Evolutionary conservation across 2,797 vertebrate genomes (phyloP).

Genomic region (Lepus oiostolus): DNA sequence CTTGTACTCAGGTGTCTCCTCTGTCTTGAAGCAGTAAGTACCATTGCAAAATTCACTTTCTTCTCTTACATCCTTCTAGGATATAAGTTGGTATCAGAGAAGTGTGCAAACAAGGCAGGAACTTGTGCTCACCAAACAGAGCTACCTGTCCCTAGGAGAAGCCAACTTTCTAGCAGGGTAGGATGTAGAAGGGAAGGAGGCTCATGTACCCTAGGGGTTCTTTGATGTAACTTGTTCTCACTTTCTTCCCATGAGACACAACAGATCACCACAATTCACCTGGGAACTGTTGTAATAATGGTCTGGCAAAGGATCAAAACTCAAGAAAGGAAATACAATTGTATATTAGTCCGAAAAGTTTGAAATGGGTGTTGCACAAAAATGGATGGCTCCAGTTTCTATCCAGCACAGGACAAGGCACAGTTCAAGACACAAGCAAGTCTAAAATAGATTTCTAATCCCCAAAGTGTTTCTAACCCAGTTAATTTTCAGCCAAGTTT

Average conservation of each 20-base stretch:
- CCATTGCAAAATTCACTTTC: background rate
- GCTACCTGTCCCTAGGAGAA: background rate
- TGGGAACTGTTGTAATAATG: background rate
- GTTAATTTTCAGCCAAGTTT: background rate
- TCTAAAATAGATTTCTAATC: background rate
- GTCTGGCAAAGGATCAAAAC: background rate
- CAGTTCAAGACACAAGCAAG: background rate
- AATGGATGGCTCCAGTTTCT: background rate
- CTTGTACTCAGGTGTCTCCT: background rate
- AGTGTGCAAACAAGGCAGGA: background rate
- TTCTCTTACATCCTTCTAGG: background rate
- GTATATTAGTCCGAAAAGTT: background rate
- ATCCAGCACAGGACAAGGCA: background rate
- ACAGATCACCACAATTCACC: background rate
- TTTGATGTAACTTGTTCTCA: background rate
- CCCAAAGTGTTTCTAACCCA: background rate
- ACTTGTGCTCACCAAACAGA: constrained; percentile 4
- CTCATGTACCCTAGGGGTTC: no score
- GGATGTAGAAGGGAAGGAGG: background rate
- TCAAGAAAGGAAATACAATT: background rate
- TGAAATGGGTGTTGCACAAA: background rate
- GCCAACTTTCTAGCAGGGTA: background rate
- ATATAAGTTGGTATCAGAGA: background rate
- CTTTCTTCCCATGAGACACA: background rate
- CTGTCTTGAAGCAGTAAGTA: background rate